Evolutionary conservation across 2,113 vertebrate species (phyloP), one percentile per base, ranked within the genome.

Genomic region (Centropus unirufus): DNA sequence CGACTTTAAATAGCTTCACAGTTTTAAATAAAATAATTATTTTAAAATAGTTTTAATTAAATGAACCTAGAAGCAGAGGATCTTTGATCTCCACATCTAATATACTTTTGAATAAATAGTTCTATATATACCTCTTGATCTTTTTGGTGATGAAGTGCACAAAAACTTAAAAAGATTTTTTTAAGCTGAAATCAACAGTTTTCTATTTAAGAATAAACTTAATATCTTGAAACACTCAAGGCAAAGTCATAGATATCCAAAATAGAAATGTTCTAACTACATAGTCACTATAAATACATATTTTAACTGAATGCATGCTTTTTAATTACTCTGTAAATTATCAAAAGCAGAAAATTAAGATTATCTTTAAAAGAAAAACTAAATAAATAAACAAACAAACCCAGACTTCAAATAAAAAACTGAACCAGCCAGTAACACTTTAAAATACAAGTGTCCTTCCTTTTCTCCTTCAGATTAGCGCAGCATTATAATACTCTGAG

Each of bases 371-470:
- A 97, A 96, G 64, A 92, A 94, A 73, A 96, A 88, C 63, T 69
- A 96, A 98, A 97, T 98, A 98, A 98, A 98, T 98, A 97, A 97
- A 97, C 90, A 96, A 96, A 92, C 92, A 96, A 96, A 92, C 40
- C 26, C 54, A 93, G 84, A 96, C 68, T 95, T 76, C 77, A 95
- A 96, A 91, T 73, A 90, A 97, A 42, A 77, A 96, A 97, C 98
- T 98, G 98, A 98, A 92, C 98, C 98, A 97, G 98, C 96, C 98
- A 98, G 98, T 98, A 98, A 96, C 92, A 96, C 90, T 96, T 95
- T 94, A 87, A 93, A 96, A 89, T 74, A 92, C 8, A 72, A 96
- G 66, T 93, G 59, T 93, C 86, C 83, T 90, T 92, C 92, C 78
- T 92, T 87, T 91, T 96, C 91, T 89, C 78, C 96, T 96, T 91